Conservation (phyloP, 2,888 invertebrate species). For the Tetheella fluctuosa region DNA sequence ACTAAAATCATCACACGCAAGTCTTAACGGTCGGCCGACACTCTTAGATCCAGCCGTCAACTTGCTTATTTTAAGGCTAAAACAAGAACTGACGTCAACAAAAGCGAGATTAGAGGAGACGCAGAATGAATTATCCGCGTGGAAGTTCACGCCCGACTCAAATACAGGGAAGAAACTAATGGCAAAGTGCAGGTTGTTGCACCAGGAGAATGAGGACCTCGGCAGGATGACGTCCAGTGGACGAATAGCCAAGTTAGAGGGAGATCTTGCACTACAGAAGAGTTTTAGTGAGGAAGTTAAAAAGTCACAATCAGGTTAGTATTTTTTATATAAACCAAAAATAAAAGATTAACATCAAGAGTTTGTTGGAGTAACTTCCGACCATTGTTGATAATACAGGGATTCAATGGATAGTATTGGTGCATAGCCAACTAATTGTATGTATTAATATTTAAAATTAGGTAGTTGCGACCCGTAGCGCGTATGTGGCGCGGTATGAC, state of each 20-base stretch:
- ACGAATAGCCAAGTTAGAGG: constrained; percentile 96
- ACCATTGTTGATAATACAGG: no score
- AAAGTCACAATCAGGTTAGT: constrained; percentile 95
- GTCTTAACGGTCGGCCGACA: constrained; percentile 88
- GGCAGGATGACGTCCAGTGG: constrained; percentile 98
- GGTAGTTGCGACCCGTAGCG: no score
- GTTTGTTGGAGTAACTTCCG: no score
- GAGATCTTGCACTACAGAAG: constrained; percentile 96
- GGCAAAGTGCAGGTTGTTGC: constrained; percentile 97
- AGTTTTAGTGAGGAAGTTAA: constrained; percentile 98
- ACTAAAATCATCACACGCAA: constrained; percentile 94
- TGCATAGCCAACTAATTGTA: no score
- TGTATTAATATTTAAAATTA: no score
- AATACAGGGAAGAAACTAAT: constrained; percentile 98
- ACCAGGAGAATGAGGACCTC: constrained; percentile 98
- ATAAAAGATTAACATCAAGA: no score
- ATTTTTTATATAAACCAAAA: no score
- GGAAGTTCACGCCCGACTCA: constrained; percentile 99
- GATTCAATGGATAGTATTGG: no score
- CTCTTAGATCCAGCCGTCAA: constrained; percentile 98
- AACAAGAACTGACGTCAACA: constrained; percentile 94
- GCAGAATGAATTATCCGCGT: constrained; percentile 98
- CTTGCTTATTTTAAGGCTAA: constrained; percentile 94
- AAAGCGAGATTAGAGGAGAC: constrained; percentile 97
- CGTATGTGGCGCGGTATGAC: no score